Percentiles rank a stretch among this genome's conserved stretches.
These are phyloP conservation scores for Apotomis turbidana DNA, from an alignment of 2,888 invertebrate genomes.

Conservation along the genomic window DNA sequence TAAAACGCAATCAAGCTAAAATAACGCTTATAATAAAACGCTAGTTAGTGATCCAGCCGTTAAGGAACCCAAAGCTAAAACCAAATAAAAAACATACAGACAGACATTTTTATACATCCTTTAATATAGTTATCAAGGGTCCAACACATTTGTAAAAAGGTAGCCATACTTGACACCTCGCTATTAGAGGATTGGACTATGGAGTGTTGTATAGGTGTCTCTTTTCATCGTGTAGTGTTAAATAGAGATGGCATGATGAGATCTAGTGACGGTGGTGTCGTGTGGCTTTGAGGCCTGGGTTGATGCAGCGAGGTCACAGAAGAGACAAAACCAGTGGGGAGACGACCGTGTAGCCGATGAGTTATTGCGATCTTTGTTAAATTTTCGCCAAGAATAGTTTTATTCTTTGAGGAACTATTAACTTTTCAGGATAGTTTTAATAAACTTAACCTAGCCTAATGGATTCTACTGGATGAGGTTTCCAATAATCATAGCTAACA, in stretches of 20 bases:
- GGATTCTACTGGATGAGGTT: too few species aligned
- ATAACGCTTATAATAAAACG: slow-evolving; percentile 32
- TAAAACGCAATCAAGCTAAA: slow-evolving; percentile 21
- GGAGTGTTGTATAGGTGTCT: slow-evolving; percentile 6
- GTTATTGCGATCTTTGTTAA: too few species aligned
- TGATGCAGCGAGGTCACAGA: slow-evolving; percentile 6
- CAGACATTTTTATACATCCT: slow-evolving; percentile 40
- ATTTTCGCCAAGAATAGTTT: too few species aligned
- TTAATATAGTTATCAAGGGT: slow-evolving; percentile 41
- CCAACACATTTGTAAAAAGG: slow-evolving; percentile 40
- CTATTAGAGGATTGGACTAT: slow-evolving; percentile 7
- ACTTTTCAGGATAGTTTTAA: too few species aligned
- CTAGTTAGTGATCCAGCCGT: slow-evolving; percentile 23
- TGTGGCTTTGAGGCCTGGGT: slow-evolving; percentile 26
- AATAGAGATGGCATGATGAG: slow-evolving; percentile 17
- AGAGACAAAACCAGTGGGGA: slow-evolving; percentile 22
- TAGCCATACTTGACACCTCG: slow-evolving; percentile 42
- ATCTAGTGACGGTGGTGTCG: slow-evolving; percentile 9
- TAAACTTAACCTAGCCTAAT: too few species aligned
- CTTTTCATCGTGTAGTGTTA: slow-evolving; percentile 13
- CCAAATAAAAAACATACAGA: slow-evolving; percentile 28
- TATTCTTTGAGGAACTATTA: too few species aligned
- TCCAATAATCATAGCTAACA: too few species aligned
- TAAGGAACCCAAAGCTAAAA: slow-evolving; percentile 26
- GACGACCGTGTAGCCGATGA: too few species aligned